phyloP scores from a whole-genome alignment of 2,888 invertebrate genomes.

The Malthinus flaveolus region DNA sequence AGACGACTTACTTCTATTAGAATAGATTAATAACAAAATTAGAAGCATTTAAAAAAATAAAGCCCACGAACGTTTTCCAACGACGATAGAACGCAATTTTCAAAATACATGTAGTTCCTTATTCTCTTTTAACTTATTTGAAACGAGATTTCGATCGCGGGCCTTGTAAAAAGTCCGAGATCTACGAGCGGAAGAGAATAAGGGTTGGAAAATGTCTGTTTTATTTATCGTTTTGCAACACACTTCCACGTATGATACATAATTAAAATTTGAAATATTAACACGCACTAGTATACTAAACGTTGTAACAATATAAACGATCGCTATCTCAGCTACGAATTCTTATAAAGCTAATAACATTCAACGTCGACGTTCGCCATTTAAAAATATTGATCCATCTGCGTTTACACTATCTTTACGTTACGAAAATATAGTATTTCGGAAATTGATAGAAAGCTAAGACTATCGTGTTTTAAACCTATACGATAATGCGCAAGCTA shows the following conservation, averaged over 20 bases:
- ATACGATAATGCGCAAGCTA: conserved; percentile 47
- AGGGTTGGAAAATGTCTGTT: background rate
- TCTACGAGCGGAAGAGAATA: background rate
- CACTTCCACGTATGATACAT: conserved; percentile 14
- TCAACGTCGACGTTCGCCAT: conserved; percentile 33
- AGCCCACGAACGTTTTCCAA: background rate
- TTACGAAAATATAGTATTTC: conserved; percentile 54
- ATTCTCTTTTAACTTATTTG: no score
- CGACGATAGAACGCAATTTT: no score
- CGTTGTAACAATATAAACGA: conserved; percentile 31
- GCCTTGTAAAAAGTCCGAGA: background rate
- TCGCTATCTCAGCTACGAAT: conserved; percentile 31
- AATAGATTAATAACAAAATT: conserved; percentile 13
- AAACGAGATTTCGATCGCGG: no score
- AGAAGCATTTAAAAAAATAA: background rate
- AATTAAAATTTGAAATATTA: conserved; percentile 30
- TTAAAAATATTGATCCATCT: conserved; percentile 34
- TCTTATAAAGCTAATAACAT: conserved; percentile 36
- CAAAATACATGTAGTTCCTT: no score
- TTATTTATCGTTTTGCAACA: conserved; percentile 9
- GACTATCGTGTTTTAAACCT: conserved; percentile 34
- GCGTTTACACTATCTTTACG: conserved; percentile 38
- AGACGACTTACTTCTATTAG: conserved; percentile 15
- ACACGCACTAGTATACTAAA: conserved; percentile 30
- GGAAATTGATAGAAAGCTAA: conserved; percentile 48